These are phyloP conservation scores for Stenopsyche tienmushanensis DNA, from an alignment of 1,140 invertebrate species.

Conservation along the genomic window DNA sequence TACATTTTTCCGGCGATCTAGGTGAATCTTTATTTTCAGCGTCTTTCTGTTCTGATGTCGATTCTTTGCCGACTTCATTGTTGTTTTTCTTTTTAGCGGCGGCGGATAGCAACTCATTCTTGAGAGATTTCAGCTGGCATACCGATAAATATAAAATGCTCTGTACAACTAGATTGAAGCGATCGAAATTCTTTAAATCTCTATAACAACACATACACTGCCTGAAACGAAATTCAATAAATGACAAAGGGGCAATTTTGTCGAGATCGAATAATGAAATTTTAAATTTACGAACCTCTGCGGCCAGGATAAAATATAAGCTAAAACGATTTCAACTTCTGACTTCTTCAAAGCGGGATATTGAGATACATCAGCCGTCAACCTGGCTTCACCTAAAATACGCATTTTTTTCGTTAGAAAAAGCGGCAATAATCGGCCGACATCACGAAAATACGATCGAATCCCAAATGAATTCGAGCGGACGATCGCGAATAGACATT, in stretches of 20 bases:
- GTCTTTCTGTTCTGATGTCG: conserved; percentile 32
- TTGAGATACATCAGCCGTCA: conserved; percentile 62
- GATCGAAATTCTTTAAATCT: conserved; percentile 86
- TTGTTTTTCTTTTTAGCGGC: conserved; percentile 38
- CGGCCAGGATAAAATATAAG: conserved; percentile 70
- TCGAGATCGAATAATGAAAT: background rate
- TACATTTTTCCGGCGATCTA: conserved; percentile 36
- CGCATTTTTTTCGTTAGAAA: background rate
- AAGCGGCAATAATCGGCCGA: too few relatives aligned
- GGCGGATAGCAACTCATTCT: conserved; percentile 56
- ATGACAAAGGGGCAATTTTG: background rate
- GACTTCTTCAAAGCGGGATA: conserved; percentile 61
- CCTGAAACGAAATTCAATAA: conserved; percentile 53
- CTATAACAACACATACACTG: conserved; percentile 93
- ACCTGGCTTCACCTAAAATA: conserved; percentile 60
- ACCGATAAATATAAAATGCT: conserved; percentile 74
- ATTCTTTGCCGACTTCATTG: conserved; percentile 42
- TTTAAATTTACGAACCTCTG: conserved; percentile 58
- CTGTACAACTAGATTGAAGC: conserved; percentile 83
- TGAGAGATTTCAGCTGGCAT: conserved; percentile 71
- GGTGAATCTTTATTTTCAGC: conserved; percentile 38
- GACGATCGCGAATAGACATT: too few relatives aligned
- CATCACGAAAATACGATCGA: too few relatives aligned
- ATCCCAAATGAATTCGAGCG: too few relatives aligned
- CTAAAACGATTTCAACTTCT: conserved; percentile 67